phyloP scores from a whole-genome alignment of 2,888 invertebrate genomes.

The Epinotia brunnichana region DNA sequence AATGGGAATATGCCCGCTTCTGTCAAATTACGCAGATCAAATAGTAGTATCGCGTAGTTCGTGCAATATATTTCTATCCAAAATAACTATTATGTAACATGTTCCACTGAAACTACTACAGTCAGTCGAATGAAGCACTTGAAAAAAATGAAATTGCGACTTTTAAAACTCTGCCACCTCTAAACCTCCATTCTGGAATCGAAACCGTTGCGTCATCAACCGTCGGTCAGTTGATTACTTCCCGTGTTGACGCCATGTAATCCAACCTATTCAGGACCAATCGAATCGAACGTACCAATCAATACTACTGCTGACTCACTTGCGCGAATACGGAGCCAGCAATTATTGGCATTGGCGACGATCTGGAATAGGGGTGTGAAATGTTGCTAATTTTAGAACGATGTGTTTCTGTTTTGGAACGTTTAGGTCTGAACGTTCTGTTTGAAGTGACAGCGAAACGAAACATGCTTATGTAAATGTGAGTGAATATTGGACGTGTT shows the following conservation, averaged over 20 bases:
- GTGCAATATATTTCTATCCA: background rate
- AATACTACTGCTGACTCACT: slow-evolving; percentile 42
- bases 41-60: no score
- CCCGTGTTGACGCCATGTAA: slow-evolving; percentile 57
- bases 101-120: background rate
- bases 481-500: slow-evolving; percentile 14
- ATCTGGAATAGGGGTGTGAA: slow-evolving; percentile 31
- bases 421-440: slow-evolving; percentile 16
- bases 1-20: no score
- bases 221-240: slow-evolving; percentile 57
- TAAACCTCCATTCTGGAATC: slow-evolving; percentile 25
- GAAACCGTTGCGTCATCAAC: slow-evolving; percentile 52
- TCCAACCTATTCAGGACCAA: slow-evolving; percentile 45
- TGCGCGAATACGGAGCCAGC: slow-evolving; percentile 35
- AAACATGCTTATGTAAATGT: slow-evolving; percentile 1
- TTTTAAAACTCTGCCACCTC: slow-evolving; percentile 18
- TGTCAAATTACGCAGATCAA: no score
- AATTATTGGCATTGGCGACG: slow-evolving; percentile 32
- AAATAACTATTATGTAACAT: background rate
- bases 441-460: background rate
- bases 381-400: slow-evolving; percentile 37
- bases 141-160: slow-evolving; percentile 18
- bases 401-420: slow-evolving; percentile 35
- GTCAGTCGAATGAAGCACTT: background rate
- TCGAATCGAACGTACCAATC: slow-evolving; percentile 42